Conservation (phyloP, 2,888 invertebrate species). For the Nebria salina region DNA sequence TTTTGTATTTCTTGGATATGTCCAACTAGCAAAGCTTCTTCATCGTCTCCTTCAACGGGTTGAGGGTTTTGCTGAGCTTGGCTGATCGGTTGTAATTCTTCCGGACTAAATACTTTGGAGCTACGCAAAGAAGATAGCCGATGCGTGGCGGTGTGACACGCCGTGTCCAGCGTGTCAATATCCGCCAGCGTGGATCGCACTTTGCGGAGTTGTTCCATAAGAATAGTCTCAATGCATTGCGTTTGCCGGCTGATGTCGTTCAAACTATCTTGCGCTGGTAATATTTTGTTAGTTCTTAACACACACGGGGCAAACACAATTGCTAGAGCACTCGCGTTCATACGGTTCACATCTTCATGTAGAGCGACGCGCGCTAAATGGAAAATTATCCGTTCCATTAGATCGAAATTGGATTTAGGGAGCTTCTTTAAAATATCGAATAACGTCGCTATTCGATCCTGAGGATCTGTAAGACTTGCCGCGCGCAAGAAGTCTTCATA, state of each 20-base stretch:
- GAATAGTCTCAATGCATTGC: conserved; percentile 89
- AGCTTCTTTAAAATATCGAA: conserved; percentile 89
- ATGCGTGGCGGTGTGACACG: conserved; percentile 84
- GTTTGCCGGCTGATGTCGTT: conserved; percentile 91
- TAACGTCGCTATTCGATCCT: conserved; percentile 83
- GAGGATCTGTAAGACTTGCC: conserved; percentile 82
- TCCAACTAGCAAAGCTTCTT: conserved; percentile 78
- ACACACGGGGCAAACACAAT: conserved; percentile 97
- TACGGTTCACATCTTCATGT: conserved; percentile 87
- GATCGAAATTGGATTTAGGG: conserved; percentile 87
- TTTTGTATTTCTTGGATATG: conserved; percentile 84
- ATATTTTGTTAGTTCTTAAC: conserved; percentile 83
- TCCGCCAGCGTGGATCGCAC: conserved; percentile 87
- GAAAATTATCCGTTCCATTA: conserved; percentile 91
- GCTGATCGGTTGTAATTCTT: conserved; percentile 63
- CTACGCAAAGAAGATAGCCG: conserved; percentile 80
- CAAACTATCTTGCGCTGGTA: conserved; percentile 91
- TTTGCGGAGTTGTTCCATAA: conserved; percentile 85
- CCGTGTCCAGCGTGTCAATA: conserved; percentile 89
- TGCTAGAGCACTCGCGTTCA: conserved; percentile 91
- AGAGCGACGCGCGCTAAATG: conserved; percentile 90
- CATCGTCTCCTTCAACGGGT: conserved; percentile 68
- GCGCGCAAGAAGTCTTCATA: conserved; percentile 95
- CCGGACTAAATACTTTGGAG: conserved; percentile 74
- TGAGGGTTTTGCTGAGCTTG: conserved; percentile 55